Base-by-base conservation (phyloP, 1,140 invertebrate genomes). In the Drosophila parabipectinata region DNA sequence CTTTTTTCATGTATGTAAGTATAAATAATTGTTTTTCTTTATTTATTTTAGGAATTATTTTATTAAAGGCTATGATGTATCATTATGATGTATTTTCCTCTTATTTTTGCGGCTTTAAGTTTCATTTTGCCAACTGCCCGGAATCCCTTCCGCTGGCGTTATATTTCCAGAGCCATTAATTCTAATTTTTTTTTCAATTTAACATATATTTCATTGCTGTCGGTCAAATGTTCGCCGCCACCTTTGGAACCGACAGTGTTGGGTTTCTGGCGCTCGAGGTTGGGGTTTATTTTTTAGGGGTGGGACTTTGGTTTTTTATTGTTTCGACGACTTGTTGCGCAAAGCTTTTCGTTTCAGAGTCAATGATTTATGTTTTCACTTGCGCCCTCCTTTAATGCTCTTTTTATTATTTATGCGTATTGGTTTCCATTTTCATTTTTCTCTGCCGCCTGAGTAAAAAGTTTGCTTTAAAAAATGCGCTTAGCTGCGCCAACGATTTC, bases 321-420 rank as follows among this genome's bases (percentile, higher is more conserved):
- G 82, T 85, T 85, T 87, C 75, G 52, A 78, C 74, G 83, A 85
- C 82, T 87, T 85, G 82, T 85, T 85, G 82, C 82, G 75, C 82
- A 78, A 66, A 82, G 82, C 83, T 85, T 87, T 85, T 88, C 83
- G 82, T 88, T 85, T 85, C 77, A 56, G 74, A 68, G 78, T 69
- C 78, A 79, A 85, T 85, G 82, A 85, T 85, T 85, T 85, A 85
- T 85, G 82, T 76, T 78, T 77, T 60, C 69, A 79, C 74, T 85
- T 73, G 81, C 54, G 53, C 64, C 34, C 61, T 57, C 55, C 50
- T 48, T 80, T 72, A 72, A 76, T 76, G 75, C 67, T 59, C 53
- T 59, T 73, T 66, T 72, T 56, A 55, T 74, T 82, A 68, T 74
- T 84, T 80, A 80, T 78, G 57, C 59, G 64, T 85, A 87, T 85